A percentile compares a stretch with the other conserved stretches of the same genome.
These are phyloP conservation scores for Platysternon megacephalum DNA, from an alignment of 2,113 vertebrate genomes.

Conservation along the genomic window DNA sequence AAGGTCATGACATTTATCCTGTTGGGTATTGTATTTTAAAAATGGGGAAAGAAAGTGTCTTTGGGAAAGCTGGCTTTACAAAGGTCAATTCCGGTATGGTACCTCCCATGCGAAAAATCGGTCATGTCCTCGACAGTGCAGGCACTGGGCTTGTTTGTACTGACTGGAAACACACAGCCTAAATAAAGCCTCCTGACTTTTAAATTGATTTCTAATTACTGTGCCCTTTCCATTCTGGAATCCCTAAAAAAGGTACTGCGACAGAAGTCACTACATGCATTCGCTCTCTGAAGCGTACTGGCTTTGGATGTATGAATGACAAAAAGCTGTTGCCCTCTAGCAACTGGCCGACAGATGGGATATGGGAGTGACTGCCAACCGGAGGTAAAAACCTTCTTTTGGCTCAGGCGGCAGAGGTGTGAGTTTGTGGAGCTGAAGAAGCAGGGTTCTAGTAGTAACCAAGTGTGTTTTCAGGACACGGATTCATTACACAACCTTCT, in stretches of 20 bases:
- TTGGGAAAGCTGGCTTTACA: not conserved
- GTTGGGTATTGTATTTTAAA: not conserved
- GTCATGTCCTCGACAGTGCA: not conserved
- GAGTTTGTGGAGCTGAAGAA: not conserved
- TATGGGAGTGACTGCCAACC: not conserved
- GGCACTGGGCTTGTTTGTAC: not conserved
- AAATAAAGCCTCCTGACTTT: not conserved
- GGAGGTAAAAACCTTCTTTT: not conserved
- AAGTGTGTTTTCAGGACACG: rapidly evolving
- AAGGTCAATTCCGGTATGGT: not conserved
- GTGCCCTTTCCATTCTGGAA: not conserved
- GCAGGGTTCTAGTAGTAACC: not conserved
- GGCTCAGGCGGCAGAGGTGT: not conserved
- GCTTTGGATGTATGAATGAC: too few relatives aligned
- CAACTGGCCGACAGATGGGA: not conserved
- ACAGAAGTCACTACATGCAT: not conserved
- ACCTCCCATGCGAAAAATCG: not conserved
- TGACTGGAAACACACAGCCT: not conserved
- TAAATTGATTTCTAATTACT: not conserved
- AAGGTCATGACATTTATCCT: too few relatives aligned
- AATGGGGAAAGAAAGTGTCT: not conserved
- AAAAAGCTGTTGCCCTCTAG: not conserved
- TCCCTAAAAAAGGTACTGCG: not conserved
- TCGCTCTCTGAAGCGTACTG: not conserved
- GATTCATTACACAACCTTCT: not conserved